These are phyloP conservation scores for Mya arenaria DNA, from an alignment of 1,140 invertebrate genomes.

Conservation along the genomic window DNA sequence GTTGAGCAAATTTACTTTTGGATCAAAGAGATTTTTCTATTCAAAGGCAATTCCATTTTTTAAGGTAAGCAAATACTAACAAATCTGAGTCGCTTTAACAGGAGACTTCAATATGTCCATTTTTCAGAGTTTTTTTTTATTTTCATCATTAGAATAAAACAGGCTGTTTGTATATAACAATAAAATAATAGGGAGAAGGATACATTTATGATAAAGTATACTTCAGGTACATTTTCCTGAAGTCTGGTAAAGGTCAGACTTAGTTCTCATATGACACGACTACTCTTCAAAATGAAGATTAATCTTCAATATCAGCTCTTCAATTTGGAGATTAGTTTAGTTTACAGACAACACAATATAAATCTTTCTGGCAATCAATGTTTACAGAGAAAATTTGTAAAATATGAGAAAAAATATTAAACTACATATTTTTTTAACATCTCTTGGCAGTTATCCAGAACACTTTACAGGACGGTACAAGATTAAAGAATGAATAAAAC, in stretches of 20 bases:
- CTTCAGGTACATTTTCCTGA: no score
- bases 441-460: background rate
- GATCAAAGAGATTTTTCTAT: constrained; percentile 56
- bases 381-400: constrained; percentile 38
- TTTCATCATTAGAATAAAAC: no score
- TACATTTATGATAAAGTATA: no score
- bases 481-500: constrained; percentile 19
- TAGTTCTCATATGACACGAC: constrained; percentile 42
- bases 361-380: constrained; percentile 40
- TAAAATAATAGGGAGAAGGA: no score
- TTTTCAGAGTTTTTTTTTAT: no score
- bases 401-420: no score
- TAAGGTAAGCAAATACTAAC: constrained; percentile 51
- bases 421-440: constrained; percentile 20
- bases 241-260: constrained; percentile 52
- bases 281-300: constrained; percentile 54
- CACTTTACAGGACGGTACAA: constrained; percentile 22
- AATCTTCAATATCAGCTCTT: constrained; percentile 54
- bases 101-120: no score
- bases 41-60: constrained; percentile 55
- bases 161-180: no score
- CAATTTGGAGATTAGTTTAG: constrained; percentile 46
- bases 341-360: constrained; percentile 41
- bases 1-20: constrained; percentile 49
- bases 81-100: no score